phyloP scores from a whole-genome alignment of 1,140 invertebrate genomes.

The Drosophila obscura region DNA sequence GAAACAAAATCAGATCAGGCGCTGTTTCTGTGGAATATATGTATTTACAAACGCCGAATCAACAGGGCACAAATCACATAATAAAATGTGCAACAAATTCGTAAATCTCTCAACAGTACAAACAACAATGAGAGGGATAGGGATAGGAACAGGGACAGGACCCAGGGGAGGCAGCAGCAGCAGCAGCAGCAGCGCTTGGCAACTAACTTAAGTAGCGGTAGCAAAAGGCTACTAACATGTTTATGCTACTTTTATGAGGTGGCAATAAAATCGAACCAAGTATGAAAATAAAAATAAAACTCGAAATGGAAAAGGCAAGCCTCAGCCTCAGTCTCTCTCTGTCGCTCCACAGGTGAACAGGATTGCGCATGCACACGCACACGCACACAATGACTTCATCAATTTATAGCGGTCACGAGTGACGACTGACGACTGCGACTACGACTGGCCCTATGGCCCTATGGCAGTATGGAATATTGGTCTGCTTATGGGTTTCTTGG shows the following conservation, averaged over 20 bases:
- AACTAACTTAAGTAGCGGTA: conserved; percentile 81
- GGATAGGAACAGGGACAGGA: conserved; percentile 11
- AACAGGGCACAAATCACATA: conserved; percentile 34
- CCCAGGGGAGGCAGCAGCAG: background rate
- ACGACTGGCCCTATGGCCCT: no score
- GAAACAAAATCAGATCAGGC: background rate
- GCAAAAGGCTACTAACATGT: conserved; percentile 82
- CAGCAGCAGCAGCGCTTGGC: conserved; percentile 15
- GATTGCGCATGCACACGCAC: conserved; percentile 12
- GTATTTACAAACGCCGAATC: conserved; percentile 4
- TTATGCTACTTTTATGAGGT: conserved; percentile 81
- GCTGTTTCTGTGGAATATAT: conserved; percentile 1
- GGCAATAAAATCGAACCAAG: conserved; percentile 81
- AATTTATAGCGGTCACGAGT: conserved; percentile 80
- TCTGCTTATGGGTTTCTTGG: conserved; percentile 18
- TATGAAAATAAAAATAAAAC: conserved; percentile 74
- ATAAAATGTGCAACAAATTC: conserved; percentile 70
- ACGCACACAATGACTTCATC: conserved; percentile 78
- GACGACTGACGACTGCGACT: conserved; percentile 18
- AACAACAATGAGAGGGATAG: conserved; percentile 8
- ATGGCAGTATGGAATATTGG: no score
- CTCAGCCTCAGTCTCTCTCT: background rate
- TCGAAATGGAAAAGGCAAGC: conserved; percentile 34
- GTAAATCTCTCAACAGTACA: conserved; percentile 24
- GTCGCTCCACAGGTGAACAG: background rate